Conservation (phyloP, 2,113 vertebrate species). For the Ptyas mucosa region DNA sequence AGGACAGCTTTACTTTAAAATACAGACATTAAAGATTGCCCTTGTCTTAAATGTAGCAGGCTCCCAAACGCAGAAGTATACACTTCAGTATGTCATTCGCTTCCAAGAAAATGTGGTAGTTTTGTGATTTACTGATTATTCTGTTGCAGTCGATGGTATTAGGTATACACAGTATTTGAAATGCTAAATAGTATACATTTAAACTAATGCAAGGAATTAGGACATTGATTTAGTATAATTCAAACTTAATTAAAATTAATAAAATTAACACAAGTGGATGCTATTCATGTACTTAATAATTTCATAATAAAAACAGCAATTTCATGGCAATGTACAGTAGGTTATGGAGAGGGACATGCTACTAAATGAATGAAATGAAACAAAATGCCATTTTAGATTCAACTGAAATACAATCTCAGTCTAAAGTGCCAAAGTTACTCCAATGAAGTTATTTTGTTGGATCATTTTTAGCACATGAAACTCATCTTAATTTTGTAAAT, state of each 20-base stretch:
- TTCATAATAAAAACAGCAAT: background rate
- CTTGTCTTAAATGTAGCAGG: background rate
- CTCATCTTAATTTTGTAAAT: background rate
- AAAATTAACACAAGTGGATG: background rate
- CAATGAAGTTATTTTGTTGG: background rate
- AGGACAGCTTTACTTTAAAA: background rate
- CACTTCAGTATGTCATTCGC: background rate
- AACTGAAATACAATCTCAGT: background rate
- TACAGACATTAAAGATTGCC: background rate
- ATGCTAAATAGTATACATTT: background rate
- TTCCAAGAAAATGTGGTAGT: background rate
- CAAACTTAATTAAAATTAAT: background rate
- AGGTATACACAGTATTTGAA: background rate
- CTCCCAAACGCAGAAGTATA: background rate
- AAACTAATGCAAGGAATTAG: background rate
- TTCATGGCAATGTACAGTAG: background rate
- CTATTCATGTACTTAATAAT: background rate
- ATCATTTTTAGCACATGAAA: background rate
- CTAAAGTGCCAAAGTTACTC: background rate
- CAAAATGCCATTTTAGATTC: background rate
- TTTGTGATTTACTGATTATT: background rate
- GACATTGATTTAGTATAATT: background rate
- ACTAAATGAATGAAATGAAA: background rate
- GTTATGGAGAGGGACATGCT: background rate
- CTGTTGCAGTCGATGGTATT: background rate